These are phyloP conservation scores for Cepaea nemoralis DNA, from an alignment of 1,140 invertebrate genomes.

Conservation along the genomic window DNA sequence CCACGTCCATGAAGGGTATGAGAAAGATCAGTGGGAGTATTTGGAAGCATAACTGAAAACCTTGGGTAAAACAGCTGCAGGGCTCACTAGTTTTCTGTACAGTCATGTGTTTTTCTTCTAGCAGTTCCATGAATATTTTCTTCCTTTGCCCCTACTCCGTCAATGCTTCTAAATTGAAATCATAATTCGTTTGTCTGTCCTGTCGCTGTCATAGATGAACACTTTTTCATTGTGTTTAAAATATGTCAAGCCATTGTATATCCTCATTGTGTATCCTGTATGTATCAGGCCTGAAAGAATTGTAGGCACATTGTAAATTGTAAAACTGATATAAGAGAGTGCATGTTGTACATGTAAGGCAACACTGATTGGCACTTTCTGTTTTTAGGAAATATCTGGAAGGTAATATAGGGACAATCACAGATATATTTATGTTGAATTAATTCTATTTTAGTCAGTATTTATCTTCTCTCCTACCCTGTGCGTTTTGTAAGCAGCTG, in stretches of 20 bases:
- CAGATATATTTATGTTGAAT: too few relatives aligned
- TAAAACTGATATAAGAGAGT: neutral
- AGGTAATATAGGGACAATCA: too few relatives aligned
- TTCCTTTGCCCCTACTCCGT: neutral
- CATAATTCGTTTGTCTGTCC: neutral
- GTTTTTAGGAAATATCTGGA: too few relatives aligned
- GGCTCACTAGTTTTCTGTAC: constrained; percentile 7
- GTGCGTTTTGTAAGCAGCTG: too few relatives aligned
- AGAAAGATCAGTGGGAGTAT: constrained; percentile 95
- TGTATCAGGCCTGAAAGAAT: neutral
- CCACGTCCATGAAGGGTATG: constrained; percentile 98
- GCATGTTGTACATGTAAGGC: too few relatives aligned
- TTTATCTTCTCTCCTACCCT: too few relatives aligned
- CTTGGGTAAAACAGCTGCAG: neutral
- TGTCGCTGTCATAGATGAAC: neutral
- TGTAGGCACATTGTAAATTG: neutral
- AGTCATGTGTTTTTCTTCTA: neutral
- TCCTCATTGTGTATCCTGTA: neutral
- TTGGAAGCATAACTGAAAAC: constrained; percentile 46
- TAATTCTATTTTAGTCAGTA: too few relatives aligned
- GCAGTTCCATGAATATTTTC: neutral
- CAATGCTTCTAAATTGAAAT: neutral
- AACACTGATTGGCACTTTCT: too few relatives aligned
- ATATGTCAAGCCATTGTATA: too few relatives aligned
- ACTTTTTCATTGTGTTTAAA: neutral